These are phyloP conservation scores for Pseudocheirus occidentalis DNA, from an alignment of 2,797 vertebrate species.

Conservation along the genomic window DNA sequence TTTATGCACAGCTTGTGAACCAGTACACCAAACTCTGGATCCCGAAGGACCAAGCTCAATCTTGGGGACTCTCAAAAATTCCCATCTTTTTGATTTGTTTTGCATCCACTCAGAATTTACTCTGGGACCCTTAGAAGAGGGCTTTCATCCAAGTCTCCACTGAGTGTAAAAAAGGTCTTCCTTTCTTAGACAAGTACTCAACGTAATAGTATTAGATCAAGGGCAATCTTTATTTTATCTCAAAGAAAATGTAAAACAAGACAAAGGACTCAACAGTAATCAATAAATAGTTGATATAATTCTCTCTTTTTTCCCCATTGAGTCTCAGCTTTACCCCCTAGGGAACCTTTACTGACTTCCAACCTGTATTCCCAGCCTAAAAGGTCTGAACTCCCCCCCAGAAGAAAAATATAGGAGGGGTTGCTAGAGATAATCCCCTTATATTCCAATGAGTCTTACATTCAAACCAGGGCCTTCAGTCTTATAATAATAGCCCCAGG, in stretches of 20 bases:
- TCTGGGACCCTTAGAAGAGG: neutral
- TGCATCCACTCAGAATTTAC: neutral
- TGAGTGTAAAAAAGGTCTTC: neutral
- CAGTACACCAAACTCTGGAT: neutral
- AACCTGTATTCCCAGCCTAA: neutral
- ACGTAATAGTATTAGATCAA: neutral
- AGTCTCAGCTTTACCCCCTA: neutral
- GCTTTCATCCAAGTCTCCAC: neutral
- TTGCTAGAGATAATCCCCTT: neutral
- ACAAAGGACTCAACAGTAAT: neutral
- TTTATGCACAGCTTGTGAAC: neutral
- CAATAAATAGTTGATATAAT: neutral
- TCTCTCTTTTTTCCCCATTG: neutral
- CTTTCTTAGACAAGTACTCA: neutral
- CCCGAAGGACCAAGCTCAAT: neutral
- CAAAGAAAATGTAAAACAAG: neutral
- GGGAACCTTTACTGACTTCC: neutral
- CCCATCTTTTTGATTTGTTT: neutral
- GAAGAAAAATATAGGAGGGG: neutral
- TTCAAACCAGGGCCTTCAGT: neutral
- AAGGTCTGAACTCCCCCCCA: neutral
- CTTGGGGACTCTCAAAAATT: neutral
- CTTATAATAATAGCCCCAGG: neutral
- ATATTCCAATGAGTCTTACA: neutral
- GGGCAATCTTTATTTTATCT: neutral